Evolutionary conservation across 2,113 vertebrate species (phyloP), one percentile per base, ranked within the genome.

Genomic region (Jacana jacana): DNA sequence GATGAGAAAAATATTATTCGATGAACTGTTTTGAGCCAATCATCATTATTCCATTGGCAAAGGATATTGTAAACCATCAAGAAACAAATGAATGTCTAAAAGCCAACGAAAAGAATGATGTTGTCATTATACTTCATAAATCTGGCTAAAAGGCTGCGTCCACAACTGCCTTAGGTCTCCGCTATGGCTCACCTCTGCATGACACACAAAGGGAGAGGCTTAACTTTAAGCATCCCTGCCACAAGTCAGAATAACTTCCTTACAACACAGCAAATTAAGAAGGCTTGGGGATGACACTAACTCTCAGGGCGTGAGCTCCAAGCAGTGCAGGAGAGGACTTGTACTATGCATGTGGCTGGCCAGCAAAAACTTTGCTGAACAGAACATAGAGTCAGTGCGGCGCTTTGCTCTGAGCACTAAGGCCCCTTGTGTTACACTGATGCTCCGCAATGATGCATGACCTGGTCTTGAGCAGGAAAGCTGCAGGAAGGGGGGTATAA

Each of bases 311-410:
- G 7, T 28, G 55, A 88, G 19, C 55, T 70, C n/a, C 37, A 27
- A 70, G 61, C 17, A 12, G 58, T 13, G 13, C 16, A 49, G 27
- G 40, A 68, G 33, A 35, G 22, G 24, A 52, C 31, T 57, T 55
- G 14, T 33, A 63, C 13, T 28, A 14, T 24, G 28, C 17, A 9
- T 2, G 0, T 35, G 20, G 55, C 7, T n/a, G 28, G 24, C 20
- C 42, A 64, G 69, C 35, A 75, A 44, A 55, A 51, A 22, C 19
- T 39, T 7, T 28, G 31, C 48, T 30, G 40, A 89, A 58, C 35
- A 22, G 23, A 58, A 64, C 0, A 1, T 35, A 52, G 48, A 31
- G 24, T 6, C 0, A 1, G 33, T 0, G 1, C 28, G 44, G 49
- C 64, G 23, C 24, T 89, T 58, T 44, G 7, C 42, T 52, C 40